These are phyloP conservation scores for Epicauta chinensis DNA, from an alignment of 1,140 invertebrate species.

Conservation along the genomic window DNA sequence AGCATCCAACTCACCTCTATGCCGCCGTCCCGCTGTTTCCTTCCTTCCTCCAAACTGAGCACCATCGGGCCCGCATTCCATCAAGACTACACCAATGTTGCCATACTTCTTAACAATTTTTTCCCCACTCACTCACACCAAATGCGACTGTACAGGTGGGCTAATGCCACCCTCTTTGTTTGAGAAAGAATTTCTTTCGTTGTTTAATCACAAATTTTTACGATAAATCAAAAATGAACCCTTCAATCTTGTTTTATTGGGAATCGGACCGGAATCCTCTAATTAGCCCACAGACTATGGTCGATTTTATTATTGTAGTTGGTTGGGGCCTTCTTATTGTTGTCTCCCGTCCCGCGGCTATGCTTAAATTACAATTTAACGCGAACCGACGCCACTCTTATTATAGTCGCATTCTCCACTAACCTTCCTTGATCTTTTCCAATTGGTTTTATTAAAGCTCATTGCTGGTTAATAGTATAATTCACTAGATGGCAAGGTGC, in stretches of 20 bases:
- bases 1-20: conserved; percentile 32
- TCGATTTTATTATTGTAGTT: no score
- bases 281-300: no score
- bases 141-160: no score
- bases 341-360: conserved; percentile 5
- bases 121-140: no score
- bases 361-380: conserved; percentile 21
- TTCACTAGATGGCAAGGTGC: conserved; percentile 20
- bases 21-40: conserved; percentile 27
- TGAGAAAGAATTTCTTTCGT: no score
- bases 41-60: conserved; percentile 24
- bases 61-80: conserved; percentile 9
- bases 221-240: no score
- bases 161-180: no score
- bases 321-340: no score
- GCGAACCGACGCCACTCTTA: conserved; percentile 22
- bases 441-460: conserved; percentile 25
- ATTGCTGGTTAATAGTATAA: conserved; percentile 23
- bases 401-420: conserved; percentile 22
- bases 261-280: no score
- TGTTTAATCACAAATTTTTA: no score
- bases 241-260: no score
- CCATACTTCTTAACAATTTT: background rate
- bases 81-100: conserved; percentile 8
- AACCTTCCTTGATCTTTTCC: conserved; percentile 25